Conservation (phyloP, 1,140 invertebrate genomes). For the Trachymyrmex cornetzi region DNA sequence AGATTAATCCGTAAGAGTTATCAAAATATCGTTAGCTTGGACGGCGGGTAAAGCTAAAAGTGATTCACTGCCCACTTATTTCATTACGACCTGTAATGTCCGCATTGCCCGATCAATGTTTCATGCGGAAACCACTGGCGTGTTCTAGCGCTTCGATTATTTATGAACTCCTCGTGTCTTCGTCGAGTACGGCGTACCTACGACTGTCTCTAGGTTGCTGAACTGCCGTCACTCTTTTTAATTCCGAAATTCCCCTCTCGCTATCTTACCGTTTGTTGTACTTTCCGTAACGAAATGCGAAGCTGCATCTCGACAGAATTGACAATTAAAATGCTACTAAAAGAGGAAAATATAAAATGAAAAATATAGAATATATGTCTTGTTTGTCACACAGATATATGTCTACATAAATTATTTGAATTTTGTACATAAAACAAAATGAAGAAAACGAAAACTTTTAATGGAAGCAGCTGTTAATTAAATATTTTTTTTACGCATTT, state of each 20-base stretch:
- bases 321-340: neutral
- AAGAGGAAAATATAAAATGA: neutral
- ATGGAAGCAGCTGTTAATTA: conserved; percentile 1
- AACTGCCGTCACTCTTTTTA: conserved; percentile 76
- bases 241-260: conserved; percentile 59
- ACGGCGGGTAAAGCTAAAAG: conserved; percentile 52
- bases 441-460: neutral
- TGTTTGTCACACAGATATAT: conserved; percentile 2
- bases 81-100: conserved; percentile 83
- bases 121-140: conserved; percentile 85
- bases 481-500: neutral
- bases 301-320: neutral
- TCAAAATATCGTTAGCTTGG: conserved; percentile 55
- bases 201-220: conserved; percentile 79
- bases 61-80: conserved; percentile 77
- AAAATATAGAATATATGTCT: neutral
- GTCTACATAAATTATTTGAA: neutral
- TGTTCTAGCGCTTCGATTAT: conserved; percentile 85
- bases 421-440: neutral
- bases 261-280: neutral
- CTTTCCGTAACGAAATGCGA: neutral
- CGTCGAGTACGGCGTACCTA: conserved; percentile 78
- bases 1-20: conserved; percentile 57
- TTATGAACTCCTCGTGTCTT: conserved; percentile 85
- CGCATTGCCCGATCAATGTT: conserved; percentile 85